Percentiles rank a stretch among this genome's conserved stretches.
phyloP scores from a whole-genome alignment of 2,888 invertebrate genomes.

The Acronicta alni region DNA sequence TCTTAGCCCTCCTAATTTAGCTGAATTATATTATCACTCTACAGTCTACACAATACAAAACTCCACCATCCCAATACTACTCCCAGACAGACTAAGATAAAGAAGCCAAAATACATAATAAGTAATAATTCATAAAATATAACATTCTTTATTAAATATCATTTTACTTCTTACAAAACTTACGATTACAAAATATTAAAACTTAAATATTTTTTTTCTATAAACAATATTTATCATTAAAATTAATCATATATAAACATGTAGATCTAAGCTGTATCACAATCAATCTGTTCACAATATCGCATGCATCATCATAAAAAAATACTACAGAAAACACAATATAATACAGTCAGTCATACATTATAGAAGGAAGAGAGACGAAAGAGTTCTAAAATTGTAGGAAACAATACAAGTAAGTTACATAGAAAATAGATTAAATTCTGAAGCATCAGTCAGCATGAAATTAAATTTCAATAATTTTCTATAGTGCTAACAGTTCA shows the following conservation, averaged over 20 bases:
- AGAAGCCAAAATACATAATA: neutral
- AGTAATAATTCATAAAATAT: constrained; percentile 13
- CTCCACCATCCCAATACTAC: no score
- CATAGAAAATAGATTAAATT: neutral
- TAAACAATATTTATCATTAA: constrained; percentile 55
- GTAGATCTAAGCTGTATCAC: constrained; percentile 57
- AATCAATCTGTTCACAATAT: constrained; percentile 34
- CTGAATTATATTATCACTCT: no score
- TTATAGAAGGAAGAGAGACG: neutral
- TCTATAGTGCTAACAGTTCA: constrained; percentile 13
- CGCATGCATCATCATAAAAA: neutral
- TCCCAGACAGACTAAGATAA: no score
- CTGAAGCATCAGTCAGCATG: neutral
- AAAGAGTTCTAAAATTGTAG: neutral
- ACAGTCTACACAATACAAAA: no score
- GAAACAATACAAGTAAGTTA: neutral
- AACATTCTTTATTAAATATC: constrained; percentile 54
- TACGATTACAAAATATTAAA: constrained; percentile 55
- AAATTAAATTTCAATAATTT: constrained; percentile 1
- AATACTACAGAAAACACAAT: constrained; percentile 3
- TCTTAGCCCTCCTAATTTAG: no score
- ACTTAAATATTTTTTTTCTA: constrained; percentile 64
- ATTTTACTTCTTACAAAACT: constrained; percentile 57
- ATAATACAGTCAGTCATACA: no score
- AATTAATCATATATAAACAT: constrained; percentile 42